phyloP scores from a whole-genome alignment of 1,140 invertebrate genomes.

The Trialeurodes vaporariorum region DNA sequence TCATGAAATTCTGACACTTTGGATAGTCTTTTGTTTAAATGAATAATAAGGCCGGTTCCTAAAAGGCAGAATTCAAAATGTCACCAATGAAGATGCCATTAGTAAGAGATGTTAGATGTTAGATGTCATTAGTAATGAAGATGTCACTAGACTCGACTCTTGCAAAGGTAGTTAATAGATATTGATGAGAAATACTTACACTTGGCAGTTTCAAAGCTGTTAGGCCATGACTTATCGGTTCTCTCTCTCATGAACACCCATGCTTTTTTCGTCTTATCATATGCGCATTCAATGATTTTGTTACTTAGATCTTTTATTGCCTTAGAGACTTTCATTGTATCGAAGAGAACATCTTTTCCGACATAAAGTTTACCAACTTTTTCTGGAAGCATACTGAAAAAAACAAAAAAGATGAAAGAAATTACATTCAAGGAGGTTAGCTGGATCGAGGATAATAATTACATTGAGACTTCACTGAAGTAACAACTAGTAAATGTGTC shows the following conservation, averaged over 20 bases:
- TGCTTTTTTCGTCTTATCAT: constrained; percentile 42
- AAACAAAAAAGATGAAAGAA: too few species aligned
- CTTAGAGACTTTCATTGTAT: constrained; percentile 62
- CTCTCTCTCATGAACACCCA: constrained; percentile 96
- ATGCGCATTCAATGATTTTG: constrained; percentile 95
- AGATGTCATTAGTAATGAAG: too few species aligned
- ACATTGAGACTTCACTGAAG: too few species aligned
- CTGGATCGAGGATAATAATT: too few species aligned
- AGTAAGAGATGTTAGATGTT: too few species aligned
- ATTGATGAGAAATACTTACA: neutral
- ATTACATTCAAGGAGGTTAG: too few species aligned
- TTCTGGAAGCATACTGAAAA: constrained; percentile 50
- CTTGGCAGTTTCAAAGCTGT: constrained; percentile 65
- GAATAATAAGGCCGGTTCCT: neutral
- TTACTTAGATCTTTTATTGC: constrained; percentile 66
- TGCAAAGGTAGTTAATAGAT: neutral
- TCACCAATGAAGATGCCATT: too few species aligned
- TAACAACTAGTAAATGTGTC: too few species aligned
- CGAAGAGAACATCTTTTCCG: constrained; percentile 51
- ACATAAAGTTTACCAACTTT: constrained; percentile 73
- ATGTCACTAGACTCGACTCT: too few species aligned
- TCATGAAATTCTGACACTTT: neutral
- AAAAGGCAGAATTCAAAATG: neutral
- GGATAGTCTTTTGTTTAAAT: neutral
- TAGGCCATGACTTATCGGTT: constrained; percentile 95